Evolutionary conservation across 2,113 vertebrate genomes (phyloP).

Genomic region (Hippocampus barbouri): DNA sequence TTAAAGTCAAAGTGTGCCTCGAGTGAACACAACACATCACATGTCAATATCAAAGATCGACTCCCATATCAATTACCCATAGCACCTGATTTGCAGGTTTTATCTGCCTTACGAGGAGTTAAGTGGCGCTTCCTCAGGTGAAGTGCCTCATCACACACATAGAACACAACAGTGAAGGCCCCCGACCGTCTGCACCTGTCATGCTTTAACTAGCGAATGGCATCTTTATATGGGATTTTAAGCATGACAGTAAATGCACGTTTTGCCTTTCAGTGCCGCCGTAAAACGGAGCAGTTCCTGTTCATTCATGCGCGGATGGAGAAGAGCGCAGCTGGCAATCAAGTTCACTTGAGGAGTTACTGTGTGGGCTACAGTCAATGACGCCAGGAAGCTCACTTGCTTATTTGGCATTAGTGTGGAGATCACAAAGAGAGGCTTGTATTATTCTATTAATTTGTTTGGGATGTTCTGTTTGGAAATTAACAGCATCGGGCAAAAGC

Average conservation of each 20-base stretch:
- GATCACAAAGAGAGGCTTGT: background rate
- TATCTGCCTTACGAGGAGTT: conserved; percentile 1
- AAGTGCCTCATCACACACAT: conserved; percentile 13
- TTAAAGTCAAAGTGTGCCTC: background rate
- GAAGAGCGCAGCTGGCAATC: conserved; percentile 10
- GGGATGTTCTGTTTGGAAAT: background rate
- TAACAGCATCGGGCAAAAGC: background rate
- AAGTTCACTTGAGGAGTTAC: conserved; percentile 2
- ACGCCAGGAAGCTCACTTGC: background rate
- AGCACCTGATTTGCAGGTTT: conserved; percentile 21
- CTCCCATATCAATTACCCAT: conserved; percentile 20
- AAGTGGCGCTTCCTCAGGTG: conserved; percentile 27
- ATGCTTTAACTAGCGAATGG: background rate
- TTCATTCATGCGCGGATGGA: conserved; percentile 2
- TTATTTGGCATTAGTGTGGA: background rate
- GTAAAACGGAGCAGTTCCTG: conserved; percentile 2
- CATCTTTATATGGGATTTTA: background rate
- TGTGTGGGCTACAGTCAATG: background rate
- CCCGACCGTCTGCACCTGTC: background rate
- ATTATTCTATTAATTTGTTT: conserved; percentile 1
- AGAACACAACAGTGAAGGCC: conserved; percentile 10
- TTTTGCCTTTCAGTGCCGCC: conserved; percentile 2
- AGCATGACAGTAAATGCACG: background rate
- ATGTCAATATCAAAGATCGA: conserved; percentile 12
- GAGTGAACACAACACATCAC: conserved; percentile 12